Base-by-base conservation (phyloP, 2,888 invertebrate genomes). In the Drosophila incognita region DNA sequence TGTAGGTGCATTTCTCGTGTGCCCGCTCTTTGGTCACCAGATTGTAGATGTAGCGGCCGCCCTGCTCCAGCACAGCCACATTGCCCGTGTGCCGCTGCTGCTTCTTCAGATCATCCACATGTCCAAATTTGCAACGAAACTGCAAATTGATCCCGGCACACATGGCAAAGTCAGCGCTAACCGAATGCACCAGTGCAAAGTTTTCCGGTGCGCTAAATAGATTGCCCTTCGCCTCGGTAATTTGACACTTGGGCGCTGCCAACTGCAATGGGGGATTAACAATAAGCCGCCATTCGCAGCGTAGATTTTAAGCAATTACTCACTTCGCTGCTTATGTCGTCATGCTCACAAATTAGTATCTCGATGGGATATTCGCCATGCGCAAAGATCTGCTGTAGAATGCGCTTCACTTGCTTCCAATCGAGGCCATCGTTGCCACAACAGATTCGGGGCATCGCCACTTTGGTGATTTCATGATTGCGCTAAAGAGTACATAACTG, bases 361-460 rank as follows among this genome's bases (percentile, higher is more conserved):
- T 91, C 91, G 4, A 90, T 82, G 60, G 89, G 84, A 57, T 85
- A 91, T 57, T 91, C 91, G 63, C 78, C 72, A 57, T 88, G 80
- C 4, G 83, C 81, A 74, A 91, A 91, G 58, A 91, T 89, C 13
- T 83, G 81, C 52, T 83, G 80, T 67, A 91, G 81, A 51, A 91
- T 90, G 49, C 91, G 88, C 75, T 83, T 90, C 0, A 96, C 95
- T 52, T 92, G 92, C 13, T 83, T 82, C 96, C 96, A 96, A 57
- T 94, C 92, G 24, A 96, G 92, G 29, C 94, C 91, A 89, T 96
- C 95, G 31, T 95, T 92, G 48, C 95, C 96, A 88, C 95, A 95
- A 10, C 95, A 95, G 76, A 96, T 94, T 71, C 93, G 92, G 1
- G 96, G 96, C 93, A 96, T 95, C 2, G 95, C 95, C 65, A 96